These are phyloP conservation scores for Vollenhovia emeryi DNA, from an alignment of 1,140 invertebrate genomes.

Conservation along the genomic window DNA sequence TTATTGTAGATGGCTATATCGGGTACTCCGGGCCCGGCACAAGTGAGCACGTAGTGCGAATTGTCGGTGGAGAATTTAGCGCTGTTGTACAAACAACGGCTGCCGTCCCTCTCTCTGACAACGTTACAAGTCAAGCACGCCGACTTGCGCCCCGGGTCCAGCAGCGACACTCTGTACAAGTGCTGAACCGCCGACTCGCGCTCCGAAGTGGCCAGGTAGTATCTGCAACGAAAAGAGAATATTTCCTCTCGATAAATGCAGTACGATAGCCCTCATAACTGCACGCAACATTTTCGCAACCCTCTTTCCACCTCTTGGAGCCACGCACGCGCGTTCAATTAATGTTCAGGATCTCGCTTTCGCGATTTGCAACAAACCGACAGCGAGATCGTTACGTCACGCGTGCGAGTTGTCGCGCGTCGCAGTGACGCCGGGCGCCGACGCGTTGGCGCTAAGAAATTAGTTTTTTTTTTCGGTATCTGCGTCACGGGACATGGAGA, in stretches of 20 bases:
- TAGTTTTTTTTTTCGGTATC: constrained; percentile 34
- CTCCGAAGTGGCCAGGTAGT: constrained; percentile 89
- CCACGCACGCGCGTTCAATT: background rate
- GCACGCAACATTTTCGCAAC: background rate
- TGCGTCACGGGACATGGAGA: constrained; percentile 28
- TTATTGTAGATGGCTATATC: constrained; percentile 85
- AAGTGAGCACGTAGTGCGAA: constrained; percentile 90
- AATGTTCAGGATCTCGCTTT: background rate
- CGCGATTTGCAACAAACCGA: background rate
- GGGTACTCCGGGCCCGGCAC: constrained; percentile 90
- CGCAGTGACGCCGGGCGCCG: background rate
- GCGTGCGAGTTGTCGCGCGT: background rate
- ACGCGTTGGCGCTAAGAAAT: constrained; percentile 29
- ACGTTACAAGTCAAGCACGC: constrained; percentile 88
- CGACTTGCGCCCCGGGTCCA: constrained; percentile 74
- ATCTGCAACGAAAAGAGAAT: constrained; percentile 82
- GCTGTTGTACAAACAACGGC: constrained; percentile 89
- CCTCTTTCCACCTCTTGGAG: background rate
- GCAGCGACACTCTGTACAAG: constrained; percentile 86
- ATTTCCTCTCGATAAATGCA: background rate
- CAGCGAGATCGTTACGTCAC: background rate
- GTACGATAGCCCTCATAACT: background rate
- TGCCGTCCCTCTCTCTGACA: constrained; percentile 83
- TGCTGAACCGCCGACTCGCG: constrained; percentile 88
- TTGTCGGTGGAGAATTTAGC: constrained; percentile 89